Percentiles rank a stretch among this genome's conserved stretches.
These are phyloP conservation scores for Eristalis tenax DNA, from an alignment of 2,888 invertebrate species.

Conservation along the genomic window DNA sequence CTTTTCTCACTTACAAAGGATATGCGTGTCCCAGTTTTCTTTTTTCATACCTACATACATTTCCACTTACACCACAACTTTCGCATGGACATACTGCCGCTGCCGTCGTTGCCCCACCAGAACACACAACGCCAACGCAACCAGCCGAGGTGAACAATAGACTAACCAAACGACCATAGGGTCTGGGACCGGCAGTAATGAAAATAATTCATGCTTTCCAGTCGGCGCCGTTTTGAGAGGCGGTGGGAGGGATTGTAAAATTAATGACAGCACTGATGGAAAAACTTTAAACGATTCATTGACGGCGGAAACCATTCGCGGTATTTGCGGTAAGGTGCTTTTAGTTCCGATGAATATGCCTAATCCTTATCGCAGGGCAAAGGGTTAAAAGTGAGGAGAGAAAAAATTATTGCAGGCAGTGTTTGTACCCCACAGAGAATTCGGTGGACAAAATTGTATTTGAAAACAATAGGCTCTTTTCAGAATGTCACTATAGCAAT, in stretches of 20 bases:
- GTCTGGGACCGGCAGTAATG: background rate
- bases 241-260: background rate
- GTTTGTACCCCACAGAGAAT: background rate
- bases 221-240: background rate
- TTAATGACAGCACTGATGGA: background rate
- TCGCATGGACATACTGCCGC: background rate
- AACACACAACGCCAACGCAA: background rate
- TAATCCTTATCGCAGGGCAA: background rate
- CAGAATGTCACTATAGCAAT: background rate
- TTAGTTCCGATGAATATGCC: background rate
- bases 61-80: background rate
- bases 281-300: background rate
- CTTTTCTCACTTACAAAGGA: slow-evolving; percentile 42
- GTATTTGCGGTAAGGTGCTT: background rate
- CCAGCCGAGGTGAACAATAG: background rate
- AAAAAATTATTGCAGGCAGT: too few relatives aligned
- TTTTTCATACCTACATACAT: background rate
- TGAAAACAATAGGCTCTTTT: background rate
- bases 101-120: background rate
- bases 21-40: slow-evolving; percentile 22
- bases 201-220: background rate
- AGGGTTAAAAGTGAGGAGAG: background rate
- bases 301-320: background rate
- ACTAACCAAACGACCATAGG: background rate
- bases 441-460: background rate